Percentiles rank a stretch among this genome's conserved stretches.
Evolutionary conservation across 2,113 vertebrate species (phyloP).

Genomic region (Plecotus auritus): DNA sequence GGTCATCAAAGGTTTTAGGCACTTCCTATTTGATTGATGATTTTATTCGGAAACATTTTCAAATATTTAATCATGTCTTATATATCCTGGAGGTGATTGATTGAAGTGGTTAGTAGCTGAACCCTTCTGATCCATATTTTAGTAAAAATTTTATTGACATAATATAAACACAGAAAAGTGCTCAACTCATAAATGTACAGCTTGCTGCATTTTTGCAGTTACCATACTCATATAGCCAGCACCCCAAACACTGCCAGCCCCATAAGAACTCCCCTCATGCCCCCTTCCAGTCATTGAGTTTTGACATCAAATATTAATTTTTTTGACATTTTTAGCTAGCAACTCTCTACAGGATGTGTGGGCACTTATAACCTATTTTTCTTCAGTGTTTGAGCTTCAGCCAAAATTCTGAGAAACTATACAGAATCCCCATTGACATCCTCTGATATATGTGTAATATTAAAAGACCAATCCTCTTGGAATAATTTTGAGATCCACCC

Average conservation of each 20-base stretch:
- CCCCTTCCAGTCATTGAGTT: neutral
- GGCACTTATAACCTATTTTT: neutral
- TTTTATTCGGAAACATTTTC: slow-evolving; percentile 21
- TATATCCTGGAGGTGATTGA: neutral
- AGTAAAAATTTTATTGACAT: neutral
- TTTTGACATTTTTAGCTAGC: neutral
- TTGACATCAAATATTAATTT: neutral
- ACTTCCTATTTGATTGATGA: neutral
- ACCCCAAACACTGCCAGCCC: neutral
- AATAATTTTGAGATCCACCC: slow-evolving; percentile 26
- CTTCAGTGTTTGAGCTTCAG: neutral
- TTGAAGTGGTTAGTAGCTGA: neutral
- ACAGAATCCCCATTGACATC: neutral
- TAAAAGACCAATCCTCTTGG: neutral
- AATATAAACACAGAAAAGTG: neutral
- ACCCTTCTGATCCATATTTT: neutral
- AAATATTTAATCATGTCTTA: slow-evolving; percentile 16
- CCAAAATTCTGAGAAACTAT: slow-evolving; percentile 28
- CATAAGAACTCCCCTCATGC: neutral
- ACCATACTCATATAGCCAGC: neutral
- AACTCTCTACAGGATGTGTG: neutral
- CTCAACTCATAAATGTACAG: neutral
- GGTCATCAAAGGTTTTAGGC: neutral
- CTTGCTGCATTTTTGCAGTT: neutral
- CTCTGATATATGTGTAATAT: neutral